Percentiles rank a stretch among this genome's conserved stretches.
These are phyloP conservation scores for Drosophila nikananu DNA, from an alignment of 1,140 invertebrate genomes.

Conservation along the genomic window DNA sequence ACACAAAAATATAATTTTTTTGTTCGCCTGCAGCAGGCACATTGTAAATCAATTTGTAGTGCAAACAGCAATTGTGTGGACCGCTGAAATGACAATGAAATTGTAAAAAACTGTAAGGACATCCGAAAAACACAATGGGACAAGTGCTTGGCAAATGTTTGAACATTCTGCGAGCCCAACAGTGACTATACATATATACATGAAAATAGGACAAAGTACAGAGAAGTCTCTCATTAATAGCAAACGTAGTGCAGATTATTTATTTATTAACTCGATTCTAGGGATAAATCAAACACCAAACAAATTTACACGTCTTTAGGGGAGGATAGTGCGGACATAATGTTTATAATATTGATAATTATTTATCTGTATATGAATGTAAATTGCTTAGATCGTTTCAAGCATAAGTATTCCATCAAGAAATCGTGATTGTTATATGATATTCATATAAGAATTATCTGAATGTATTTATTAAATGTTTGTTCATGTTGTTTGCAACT, in stretches of 20 bases:
- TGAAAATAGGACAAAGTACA: neutral
- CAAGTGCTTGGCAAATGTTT: conserved; percentile 38
- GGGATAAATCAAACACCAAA: conserved; percentile 77
- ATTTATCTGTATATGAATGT: conserved; percentile 55
- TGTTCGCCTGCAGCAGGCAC: conserved; percentile 21
- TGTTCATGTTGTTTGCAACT: conserved; percentile 78
- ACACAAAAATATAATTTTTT: conserved; percentile 2
- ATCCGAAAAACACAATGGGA: conserved; percentile 37
- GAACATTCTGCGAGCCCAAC: conserved; percentile 15
- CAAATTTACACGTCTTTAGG: conserved; percentile 61
- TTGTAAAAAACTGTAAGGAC: conserved; percentile 45
- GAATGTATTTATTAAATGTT: conserved; percentile 74
- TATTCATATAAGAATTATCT: conserved; percentile 77
- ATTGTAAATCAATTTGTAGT: conserved; percentile 60
- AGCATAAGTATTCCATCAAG: conserved; percentile 49
- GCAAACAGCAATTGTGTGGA: conserved; percentile 34
- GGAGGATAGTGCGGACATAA: conserved; percentile 44
- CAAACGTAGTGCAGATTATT: conserved; percentile 39
- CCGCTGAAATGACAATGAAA: conserved; percentile 64
- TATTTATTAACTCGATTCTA: conserved; percentile 62
- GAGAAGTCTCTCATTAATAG: conserved; percentile 22
- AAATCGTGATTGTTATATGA: conserved; percentile 80
- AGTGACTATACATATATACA: conserved; percentile 20
- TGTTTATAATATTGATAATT: conserved; percentile 63
- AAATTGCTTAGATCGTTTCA: conserved; percentile 65